Percentiles rank a stretch among this genome's conserved stretches.
Evolutionary conservation across 2,797 vertebrate species (phyloP).

Genomic region (Spinus olivaceus): DNA sequence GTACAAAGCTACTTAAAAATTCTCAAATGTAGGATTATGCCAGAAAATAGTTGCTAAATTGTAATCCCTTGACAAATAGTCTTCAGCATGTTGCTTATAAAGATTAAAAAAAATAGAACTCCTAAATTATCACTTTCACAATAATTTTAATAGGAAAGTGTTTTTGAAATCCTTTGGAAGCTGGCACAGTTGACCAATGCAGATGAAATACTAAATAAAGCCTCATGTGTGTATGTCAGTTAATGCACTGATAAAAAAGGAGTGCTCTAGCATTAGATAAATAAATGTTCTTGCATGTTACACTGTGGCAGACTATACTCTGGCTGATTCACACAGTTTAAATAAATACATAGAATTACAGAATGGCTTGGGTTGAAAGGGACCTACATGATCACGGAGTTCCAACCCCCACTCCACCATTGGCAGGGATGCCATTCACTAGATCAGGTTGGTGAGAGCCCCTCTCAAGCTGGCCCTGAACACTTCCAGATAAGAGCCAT

Average conservation of each 20-base stretch:
- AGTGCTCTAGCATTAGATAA: background rate
- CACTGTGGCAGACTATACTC: background rate
- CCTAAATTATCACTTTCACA: background rate
- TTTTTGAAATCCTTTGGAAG: background rate
- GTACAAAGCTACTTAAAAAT: constrained; percentile 87
- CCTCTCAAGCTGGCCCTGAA: background rate
- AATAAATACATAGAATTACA: background rate
- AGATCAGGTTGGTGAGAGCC: background rate
- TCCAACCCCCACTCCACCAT: fast-evolving
- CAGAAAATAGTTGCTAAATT: constrained; percentile 78
- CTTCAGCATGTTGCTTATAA: constrained; percentile 1
- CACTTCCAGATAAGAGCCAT: background rate
- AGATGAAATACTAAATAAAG: constrained; percentile 21
- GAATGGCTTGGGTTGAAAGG: background rate
- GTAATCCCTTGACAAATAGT: background rate
- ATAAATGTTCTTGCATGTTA: background rate
- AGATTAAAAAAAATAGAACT: background rate
- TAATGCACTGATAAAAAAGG: background rate
- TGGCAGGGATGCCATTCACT: background rate
- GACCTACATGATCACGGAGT: background rate
- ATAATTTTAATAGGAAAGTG: background rate
- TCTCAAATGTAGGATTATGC: constrained; percentile 82
- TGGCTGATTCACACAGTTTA: background rate
- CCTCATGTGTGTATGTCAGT: background rate
- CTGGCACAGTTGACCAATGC: background rate